Percentiles rank a stretch among this genome's conserved stretches.
Conservation (phyloP, 2,113 vertebrate genomes). For the Xiphophorus maculatus region DNA sequence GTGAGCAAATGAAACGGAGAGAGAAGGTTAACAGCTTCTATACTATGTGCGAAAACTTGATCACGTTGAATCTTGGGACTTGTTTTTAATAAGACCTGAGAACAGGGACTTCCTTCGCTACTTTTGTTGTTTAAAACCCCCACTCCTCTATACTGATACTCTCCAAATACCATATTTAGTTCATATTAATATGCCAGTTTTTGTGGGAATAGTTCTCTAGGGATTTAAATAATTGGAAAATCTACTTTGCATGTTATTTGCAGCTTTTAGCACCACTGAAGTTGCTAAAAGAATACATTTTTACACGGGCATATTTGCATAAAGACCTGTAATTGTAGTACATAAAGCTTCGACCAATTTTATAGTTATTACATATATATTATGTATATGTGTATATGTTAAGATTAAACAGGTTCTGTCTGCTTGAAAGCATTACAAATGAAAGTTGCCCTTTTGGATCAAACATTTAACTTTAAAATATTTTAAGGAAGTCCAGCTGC, state of each 20-base stretch:
- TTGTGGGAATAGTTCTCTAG: background rate
- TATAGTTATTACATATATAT: background rate
- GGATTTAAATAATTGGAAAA: background rate
- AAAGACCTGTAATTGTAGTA: background rate
- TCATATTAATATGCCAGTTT: background rate
- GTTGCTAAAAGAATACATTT: background rate
- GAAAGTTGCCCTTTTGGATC: too few species aligned
- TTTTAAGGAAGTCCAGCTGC: too few species aligned
- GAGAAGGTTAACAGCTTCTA: conserved; percentile 36
- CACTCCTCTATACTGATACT: background rate
- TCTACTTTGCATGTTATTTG: background rate
- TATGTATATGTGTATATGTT: too few species aligned
- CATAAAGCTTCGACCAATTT: background rate
- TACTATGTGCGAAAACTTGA: conserved; percentile 37
- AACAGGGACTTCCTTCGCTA: background rate
- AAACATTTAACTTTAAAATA: too few species aligned
- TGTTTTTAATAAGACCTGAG: conserved; percentile 10
- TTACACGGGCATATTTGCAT: background rate
- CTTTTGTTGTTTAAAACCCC: background rate
- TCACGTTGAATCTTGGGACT: conserved; percentile 16
- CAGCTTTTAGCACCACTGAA: background rate
- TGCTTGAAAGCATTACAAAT: too few species aligned
- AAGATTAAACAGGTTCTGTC: too few species aligned
- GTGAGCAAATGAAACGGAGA: conserved; percentile 10
- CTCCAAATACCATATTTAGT: background rate